Percentiles rank a stretch among this genome's conserved stretches.
Conservation (phyloP, 1,140 invertebrate species). For the Homarus americanus region DNA sequence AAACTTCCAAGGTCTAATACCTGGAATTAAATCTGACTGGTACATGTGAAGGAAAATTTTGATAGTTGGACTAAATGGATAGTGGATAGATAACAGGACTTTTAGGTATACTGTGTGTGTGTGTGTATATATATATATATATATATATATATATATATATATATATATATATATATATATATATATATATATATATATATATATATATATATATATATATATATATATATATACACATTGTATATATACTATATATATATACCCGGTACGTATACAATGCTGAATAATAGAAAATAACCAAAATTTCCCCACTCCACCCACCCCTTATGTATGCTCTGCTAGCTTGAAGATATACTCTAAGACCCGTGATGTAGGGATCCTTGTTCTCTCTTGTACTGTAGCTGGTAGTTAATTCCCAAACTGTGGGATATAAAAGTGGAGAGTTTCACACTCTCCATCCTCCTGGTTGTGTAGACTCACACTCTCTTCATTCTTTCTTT, state of each 20-base stretch:
- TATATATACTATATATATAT: neutral
- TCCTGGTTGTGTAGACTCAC: slow-evolving; percentile 14
- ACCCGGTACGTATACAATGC: too few relatives aligned
- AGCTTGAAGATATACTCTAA: slow-evolving; percentile 43
- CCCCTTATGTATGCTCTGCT: slow-evolving; percentile 12
- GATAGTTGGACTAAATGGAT: too few relatives aligned
- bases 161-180: neutral
- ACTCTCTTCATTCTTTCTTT: slow-evolving; percentile 22
- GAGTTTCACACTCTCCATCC: neutral
- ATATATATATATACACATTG: neutral
- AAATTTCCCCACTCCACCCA: neutral
- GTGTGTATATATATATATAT: neutral
- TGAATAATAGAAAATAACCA: neutral
- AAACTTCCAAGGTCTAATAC: too few relatives aligned
- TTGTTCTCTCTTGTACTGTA: slow-evolving; percentile 1
- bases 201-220: neutral
- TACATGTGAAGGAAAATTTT: too few relatives aligned
- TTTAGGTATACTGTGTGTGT: neutral
- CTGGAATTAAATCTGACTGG: too few relatives aligned
- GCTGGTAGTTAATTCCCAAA: neutral
- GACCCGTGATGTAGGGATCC: neutral
- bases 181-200: too few relatives aligned
- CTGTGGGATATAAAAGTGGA: neutral
- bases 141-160: neutral
- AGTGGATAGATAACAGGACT: too few relatives aligned